phyloP scores from a whole-genome alignment of 2,113 vertebrate species.

The Cariama cristata region DNA sequence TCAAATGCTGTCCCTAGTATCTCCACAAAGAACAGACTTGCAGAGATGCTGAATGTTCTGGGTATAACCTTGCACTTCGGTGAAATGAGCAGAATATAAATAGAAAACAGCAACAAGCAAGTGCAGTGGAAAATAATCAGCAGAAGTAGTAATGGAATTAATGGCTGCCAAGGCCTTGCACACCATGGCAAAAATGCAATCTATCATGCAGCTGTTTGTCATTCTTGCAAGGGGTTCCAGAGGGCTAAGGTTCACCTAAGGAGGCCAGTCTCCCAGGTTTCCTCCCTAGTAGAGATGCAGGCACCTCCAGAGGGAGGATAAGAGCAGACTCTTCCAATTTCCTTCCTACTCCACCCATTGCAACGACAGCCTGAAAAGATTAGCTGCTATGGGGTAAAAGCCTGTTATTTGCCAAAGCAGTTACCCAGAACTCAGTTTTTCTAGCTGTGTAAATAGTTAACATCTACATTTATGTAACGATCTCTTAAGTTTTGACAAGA shows the following conservation, averaged over 20 bases:
- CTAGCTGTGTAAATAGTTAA: background rate
- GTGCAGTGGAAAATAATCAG: conserved; percentile 9
- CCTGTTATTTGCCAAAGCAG: background rate
- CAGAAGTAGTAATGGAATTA: background rate
- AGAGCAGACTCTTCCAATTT: background rate
- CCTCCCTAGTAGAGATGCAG: background rate
- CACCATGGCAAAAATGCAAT: background rate
- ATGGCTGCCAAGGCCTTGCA: background rate
- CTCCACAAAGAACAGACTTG: background rate
- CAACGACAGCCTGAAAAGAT: background rate
- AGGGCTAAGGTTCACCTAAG: background rate
- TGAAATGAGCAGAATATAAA: conserved; percentile 7
- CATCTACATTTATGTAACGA: background rate
- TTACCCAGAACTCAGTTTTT: background rate
- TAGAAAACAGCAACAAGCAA: background rate
- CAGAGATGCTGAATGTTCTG: background rate
- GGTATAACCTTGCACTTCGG: background rate
- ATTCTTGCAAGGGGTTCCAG: background rate
- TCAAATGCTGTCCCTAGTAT: background rate
- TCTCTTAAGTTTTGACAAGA: background rate
- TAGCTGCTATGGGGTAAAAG: background rate
- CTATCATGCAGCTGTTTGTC: background rate
- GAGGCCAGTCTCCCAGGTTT: background rate
- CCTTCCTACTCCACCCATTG: background rate
- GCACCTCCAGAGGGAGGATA: background rate